Conservation (phyloP, 2,797 vertebrate genomes). For the Lutjanus campechanus region DNA sequence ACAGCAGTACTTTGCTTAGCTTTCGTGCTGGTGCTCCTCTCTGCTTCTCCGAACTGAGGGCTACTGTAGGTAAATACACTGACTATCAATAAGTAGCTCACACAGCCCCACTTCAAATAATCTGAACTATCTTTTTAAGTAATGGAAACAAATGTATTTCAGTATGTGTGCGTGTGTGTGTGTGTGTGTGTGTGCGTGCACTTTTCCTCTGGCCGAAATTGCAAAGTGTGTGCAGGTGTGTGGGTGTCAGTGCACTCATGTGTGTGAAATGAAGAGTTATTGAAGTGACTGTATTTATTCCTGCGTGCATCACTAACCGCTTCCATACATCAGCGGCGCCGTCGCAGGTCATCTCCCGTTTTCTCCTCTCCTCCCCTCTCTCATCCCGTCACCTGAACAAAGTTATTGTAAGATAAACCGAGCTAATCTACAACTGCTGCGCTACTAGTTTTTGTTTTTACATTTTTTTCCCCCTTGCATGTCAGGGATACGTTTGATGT, state of each 20-base stretch:
- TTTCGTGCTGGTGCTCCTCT: no score
- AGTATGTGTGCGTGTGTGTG: no score
- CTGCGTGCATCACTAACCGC: slow-evolving; percentile 30
- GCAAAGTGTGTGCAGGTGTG: slow-evolving; percentile 23
- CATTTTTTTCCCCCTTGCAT: neutral
- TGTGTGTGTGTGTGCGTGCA: no score
- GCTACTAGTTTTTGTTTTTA: neutral
- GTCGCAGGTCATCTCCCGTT: slow-evolving; percentile 32
- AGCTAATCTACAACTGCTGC: slow-evolving; percentile 7
- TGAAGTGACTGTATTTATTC: slow-evolving; percentile 54
- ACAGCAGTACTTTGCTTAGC: no score
- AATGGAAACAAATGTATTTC: no score
- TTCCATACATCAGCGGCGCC: slow-evolving; percentile 34
- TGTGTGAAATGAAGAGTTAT: slow-evolving; percentile 49
- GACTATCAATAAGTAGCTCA: no score
- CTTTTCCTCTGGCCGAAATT: neutral
- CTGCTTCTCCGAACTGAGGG: no score
- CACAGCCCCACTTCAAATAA: no score
- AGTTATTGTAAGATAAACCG: slow-evolving; percentile 19
- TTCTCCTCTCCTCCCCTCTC: neutral
- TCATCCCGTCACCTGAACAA: slow-evolving; percentile 16
- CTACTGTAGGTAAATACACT: no score
- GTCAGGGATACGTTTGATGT: slow-evolving; percentile 22
- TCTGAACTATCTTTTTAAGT: no score
- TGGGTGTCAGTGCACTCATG: slow-evolving; percentile 15